Evolutionary conservation across 2,888 invertebrate species (phyloP).

Genomic region (Polylopha cassiicola): DNA sequence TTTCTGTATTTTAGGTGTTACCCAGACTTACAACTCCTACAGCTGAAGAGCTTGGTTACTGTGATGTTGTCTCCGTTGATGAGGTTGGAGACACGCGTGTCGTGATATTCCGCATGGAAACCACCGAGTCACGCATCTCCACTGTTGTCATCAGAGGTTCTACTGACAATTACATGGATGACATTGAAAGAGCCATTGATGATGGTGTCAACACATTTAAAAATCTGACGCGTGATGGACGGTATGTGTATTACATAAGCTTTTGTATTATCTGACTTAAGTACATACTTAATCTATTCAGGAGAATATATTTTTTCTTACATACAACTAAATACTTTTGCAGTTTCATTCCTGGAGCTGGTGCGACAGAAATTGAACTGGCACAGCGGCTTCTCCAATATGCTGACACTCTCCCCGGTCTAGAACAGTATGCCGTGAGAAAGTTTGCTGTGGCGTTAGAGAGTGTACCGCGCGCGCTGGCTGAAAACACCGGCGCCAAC

Average conservation of each 20-base stretch:
- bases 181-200: slow-evolving; percentile 97
- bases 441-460: slow-evolving; percentile 95
- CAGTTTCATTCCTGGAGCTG: slow-evolving; percentile 93
- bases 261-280: too few relatives aligned
- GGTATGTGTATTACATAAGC: too few relatives aligned
- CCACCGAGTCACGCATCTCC: slow-evolving; percentile 89
- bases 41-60: slow-evolving; percentile 93
- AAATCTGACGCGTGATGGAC: slow-evolving; percentile 86
- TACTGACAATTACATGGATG: slow-evolving; percentile 99
- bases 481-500: slow-evolving; percentile 96
- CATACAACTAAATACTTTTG: slow-evolving; percentile 1
- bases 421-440: slow-evolving; percentile 97
- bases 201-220: slow-evolving; percentile 99
- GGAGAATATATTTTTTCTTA: not conserved
- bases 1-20: slow-evolving; percentile 60
- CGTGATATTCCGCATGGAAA: slow-evolving; percentile 93
- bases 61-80: slow-evolving; percentile 91
- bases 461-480: slow-evolving; percentile 92
- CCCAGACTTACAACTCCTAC: slow-evolving; percentile 86
- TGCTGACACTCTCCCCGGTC: slow-evolving; percentile 94
- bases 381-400: slow-evolving; percentile 90
- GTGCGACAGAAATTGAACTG: slow-evolving; percentile 96
- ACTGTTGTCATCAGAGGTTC: slow-evolving; percentile 97
- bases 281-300: too few relatives aligned
- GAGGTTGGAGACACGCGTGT: slow-evolving; percentile 97